Evolutionary conservation across 2,888 invertebrate species (phyloP), one percentile per base, ranked within the genome.

Genomic region (Ligdia adustata): DNA sequence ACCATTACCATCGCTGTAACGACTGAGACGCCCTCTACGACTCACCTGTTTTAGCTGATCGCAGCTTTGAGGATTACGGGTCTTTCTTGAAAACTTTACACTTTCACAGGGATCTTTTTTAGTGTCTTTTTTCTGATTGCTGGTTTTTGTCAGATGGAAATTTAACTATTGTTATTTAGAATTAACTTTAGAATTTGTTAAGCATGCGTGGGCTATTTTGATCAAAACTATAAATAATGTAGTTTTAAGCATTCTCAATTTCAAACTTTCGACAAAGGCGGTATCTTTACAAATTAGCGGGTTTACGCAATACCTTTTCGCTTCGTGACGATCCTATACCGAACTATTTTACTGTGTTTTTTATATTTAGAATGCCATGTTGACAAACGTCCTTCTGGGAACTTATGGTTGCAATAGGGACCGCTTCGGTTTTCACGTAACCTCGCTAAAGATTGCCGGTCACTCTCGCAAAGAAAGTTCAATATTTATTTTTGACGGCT

Each of bases 371-470:
- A 68, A 72, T 53, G 34, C 49, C 42, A 51, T 83, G 71, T 85
- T 82, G 77, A 82, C 82, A 64, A 62, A 71, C 62, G 66, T 72
- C 84, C 82, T 87, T 86, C 87, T 77, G 60, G 57, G 86, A 87
- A 87, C 45, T 58, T 53, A 56, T 60, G 66, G 64, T 55, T 59
- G 56, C 62, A 56, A 9, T 51, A 64, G 55, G 47, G 57, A 2
- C 6, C 53, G 65, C 64, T 64, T 55, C 67, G 60, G n/a, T 82
- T 79, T 82, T 81, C 77, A 72, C 82, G 67, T 69, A 59, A 61
- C 64, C 62, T 65, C 68, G 81, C 75, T 79, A 81, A 82, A 75
- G 66, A 58, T 64, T 49, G 68, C 62, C 35, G 52, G 62, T 51
- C 55, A 57, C 55, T 43, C n/a, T 20, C 28, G 38, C 29, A 76